Conservation (phyloP, 2,113 vertebrate species). For the Sterna hirundo region DNA sequence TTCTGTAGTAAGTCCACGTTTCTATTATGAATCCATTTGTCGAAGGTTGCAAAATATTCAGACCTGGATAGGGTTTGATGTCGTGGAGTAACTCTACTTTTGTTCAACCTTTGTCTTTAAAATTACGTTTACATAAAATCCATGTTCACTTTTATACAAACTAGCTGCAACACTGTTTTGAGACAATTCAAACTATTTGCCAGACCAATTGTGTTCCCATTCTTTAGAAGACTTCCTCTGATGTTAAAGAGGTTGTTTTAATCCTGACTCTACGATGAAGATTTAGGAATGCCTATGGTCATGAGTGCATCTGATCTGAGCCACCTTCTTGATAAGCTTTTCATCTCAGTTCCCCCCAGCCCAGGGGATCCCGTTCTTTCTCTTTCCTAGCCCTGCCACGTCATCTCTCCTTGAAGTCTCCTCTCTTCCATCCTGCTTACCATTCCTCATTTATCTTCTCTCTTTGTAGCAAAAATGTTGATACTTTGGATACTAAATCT, state of each 20-base stretch:
- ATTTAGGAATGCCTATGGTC: background rate
- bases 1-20: background rate
- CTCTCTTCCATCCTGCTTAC: background rate
- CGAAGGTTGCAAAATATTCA: background rate
- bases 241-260: background rate
- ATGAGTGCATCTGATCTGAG: background rate
- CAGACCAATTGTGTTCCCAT: background rate
- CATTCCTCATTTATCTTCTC: background rate
- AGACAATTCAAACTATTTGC: constrained; percentile 24
- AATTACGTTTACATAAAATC: constrained; percentile 5
- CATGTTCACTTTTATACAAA: background rate
- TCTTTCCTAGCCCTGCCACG: background rate
- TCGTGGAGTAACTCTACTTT: background rate
- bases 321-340: background rate
- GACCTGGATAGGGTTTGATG: background rate
- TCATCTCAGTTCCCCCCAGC: background rate
- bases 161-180: background rate
- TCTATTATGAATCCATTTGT: background rate
- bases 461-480: background rate
- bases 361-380: background rate
- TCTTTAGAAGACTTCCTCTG: background rate
- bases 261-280: background rate
- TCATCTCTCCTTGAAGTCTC: background rate
- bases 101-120: background rate
- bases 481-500: background rate